Conservation (phyloP, 2,113 vertebrate genomes). For the Tragelaphus strepsiceros region DNA sequence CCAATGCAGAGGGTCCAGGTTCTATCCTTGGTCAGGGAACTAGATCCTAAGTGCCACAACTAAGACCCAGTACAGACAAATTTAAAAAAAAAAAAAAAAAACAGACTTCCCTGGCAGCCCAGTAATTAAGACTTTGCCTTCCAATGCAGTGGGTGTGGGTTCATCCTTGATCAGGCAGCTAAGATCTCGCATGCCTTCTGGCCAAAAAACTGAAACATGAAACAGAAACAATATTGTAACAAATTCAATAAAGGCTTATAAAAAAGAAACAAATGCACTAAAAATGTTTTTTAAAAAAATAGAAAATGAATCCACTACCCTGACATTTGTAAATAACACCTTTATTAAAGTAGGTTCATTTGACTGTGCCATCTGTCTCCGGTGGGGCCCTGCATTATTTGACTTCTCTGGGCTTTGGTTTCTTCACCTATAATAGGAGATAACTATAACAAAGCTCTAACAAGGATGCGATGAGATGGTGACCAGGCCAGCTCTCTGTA, state of each 20-base stretch:
- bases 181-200: neutral
- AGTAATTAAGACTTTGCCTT: neutral
- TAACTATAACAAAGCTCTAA: neutral
- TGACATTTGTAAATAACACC: rapidly evolving
- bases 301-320: neutral
- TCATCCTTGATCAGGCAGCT: neutral
- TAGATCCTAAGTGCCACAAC: neutral
- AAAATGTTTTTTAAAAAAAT: neutral
- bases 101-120: neutral
- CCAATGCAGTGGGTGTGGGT: rapidly evolving
- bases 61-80: neutral
- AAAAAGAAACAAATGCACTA: neutral
- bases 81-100: neutral
- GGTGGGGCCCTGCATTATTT: neutral
- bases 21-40: neutral
- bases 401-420: neutral
- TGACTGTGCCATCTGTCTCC: neutral
- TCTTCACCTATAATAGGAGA: neutral
- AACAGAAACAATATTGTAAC: neutral
- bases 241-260: neutral
- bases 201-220: neutral
- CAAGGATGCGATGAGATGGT: rapidly evolving
- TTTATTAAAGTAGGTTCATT: neutral
- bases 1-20: neutral
- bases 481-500: neutral